phyloP scores from a whole-genome alignment of 1,140 invertebrate genomes.

The Trinorchestia longiramus region DNA sequence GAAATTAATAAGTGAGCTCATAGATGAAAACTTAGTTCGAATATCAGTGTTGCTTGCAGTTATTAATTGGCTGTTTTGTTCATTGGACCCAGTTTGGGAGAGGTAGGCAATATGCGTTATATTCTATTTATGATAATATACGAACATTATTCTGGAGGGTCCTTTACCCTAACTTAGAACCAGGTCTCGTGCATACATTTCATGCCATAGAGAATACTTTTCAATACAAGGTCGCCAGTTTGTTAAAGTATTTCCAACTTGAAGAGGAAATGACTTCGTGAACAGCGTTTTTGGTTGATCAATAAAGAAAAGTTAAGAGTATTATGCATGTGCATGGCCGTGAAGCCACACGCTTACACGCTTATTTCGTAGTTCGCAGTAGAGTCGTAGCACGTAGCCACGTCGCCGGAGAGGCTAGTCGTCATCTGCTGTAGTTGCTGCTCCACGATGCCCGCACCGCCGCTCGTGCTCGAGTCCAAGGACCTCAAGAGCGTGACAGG shows the following conservation, averaged over 20 bases:
- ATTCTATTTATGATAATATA: no score
- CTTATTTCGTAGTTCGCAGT: constrained; percentile 64
- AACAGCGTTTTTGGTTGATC: background rate
- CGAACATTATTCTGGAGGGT: background rate
- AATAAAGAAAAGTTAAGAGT: background rate
- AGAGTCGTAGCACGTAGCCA: constrained; percentile 58
- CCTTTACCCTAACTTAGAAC: background rate
- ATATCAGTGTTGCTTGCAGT: background rate
- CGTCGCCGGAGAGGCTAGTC: constrained; percentile 59
- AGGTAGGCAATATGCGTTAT: no score
- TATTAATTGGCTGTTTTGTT: background rate
- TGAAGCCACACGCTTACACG: constrained; percentile 56
- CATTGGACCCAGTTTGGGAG: background rate
- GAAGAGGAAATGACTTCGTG: background rate
- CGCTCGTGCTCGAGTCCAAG: constrained; percentile 85
- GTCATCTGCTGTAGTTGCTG: constrained; percentile 60
- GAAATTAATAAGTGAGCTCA: background rate
- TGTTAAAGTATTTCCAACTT: background rate
- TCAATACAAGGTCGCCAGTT: background rate
- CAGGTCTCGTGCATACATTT: background rate
- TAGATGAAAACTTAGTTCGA: background rate
- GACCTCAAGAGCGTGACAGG: constrained; percentile 94
- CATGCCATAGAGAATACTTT: background rate
- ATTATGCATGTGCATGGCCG: background rate
- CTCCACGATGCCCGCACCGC: constrained; percentile 65